Base-by-base conservation (phyloP, 2,888 invertebrate species). In the Asteroscopus sphinx region DNA sequence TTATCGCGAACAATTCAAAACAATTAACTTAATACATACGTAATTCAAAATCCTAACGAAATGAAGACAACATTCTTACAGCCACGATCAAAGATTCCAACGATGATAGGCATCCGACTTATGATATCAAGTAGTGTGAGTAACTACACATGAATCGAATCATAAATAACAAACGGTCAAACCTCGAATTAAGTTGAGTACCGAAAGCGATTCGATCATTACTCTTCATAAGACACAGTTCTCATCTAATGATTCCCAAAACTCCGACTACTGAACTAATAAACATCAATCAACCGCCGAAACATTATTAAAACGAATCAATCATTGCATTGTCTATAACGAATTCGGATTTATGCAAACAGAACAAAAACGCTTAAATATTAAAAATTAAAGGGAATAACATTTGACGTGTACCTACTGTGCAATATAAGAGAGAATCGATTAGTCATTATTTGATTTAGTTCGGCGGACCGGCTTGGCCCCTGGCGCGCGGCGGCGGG, bases 391-490 rank as follows among this genome's bases (percentile, higher is more conserved):
- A 92, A 88, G 88, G 88, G 91, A 90, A 93, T 90, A 91, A 87
- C 89, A 83, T 92, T 92, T 93, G 93, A 93, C 92, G 93, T 94
- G 91, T 92, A 93, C 93, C 94, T 94, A 93, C 94, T 93, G 94
- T 94, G 93, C 93, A 93, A 94, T 94, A 92, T 92, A 89, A 89
- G 91, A 87, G 82, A 88, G 87, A 93, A 91, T 90, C 94, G 93
- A 94, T 94, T 94, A 93, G 94, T 94, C 94, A 94, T 93, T 94
- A 93, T 94, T 93, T 94, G 94, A 93, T 93, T 94, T 94, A 93
- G 94, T 93, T 91, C 91, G 90, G 89, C 89, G 87, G 86, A 83
- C 85, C 82, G 83, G 83, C 77, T 75, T 56, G 88, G 87, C 91
- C 87, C 93, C 93, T 83, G 93, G 82, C 66, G 93, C 63, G 92